Evolutionary conservation across 1,140 invertebrate genomes (phyloP).

Genomic region (Belonocnema kinseyi): DNA sequence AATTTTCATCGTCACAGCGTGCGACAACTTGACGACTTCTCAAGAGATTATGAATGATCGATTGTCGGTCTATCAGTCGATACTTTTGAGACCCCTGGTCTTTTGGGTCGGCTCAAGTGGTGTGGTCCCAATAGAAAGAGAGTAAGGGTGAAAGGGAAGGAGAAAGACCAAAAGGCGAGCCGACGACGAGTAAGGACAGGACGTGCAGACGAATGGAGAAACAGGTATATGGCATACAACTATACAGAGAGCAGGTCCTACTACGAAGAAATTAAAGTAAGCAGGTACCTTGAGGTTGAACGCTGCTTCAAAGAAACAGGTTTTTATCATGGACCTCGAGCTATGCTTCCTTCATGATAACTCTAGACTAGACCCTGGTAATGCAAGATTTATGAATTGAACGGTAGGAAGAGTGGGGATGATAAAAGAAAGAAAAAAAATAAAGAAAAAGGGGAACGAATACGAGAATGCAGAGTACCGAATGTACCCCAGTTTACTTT

Average conservation of each 20-base stretch:
- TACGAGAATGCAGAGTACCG: conserved; percentile 33
- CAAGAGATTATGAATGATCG: conserved; percentile 34
- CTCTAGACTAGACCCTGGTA: conserved; percentile 42
- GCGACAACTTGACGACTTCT: conserved; percentile 25
- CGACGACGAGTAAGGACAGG: conserved; percentile 31
- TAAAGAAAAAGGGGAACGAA: conserved; percentile 30
- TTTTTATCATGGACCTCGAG: conserved; percentile 59
- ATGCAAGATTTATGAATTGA: conserved; percentile 43
- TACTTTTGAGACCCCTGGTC: neutral
- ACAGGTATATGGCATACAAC: conserved; percentile 48
- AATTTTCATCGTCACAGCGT: neutral
- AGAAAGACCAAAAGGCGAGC: conserved; percentile 33
- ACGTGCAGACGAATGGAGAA: conserved; percentile 40
- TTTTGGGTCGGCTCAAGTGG: conserved; percentile 39
- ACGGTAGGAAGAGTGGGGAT: conserved; percentile 31
- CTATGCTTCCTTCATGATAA: conserved; percentile 53
- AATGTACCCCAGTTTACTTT: conserved; percentile 35
- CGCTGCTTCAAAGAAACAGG: conserved; percentile 64
- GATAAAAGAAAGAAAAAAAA: neutral
- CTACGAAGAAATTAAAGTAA: conserved; percentile 67
- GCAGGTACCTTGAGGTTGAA: conserved; percentile 64
- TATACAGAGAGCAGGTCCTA: conserved; percentile 59
- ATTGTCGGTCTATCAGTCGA: conserved; percentile 37
- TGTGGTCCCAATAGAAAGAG: conserved; percentile 44
- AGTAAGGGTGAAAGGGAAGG: conserved; percentile 37